These are phyloP conservation scores for Heliconius himera DNA, from an alignment of 1,140 invertebrate species.

Conservation along the genomic window DNA sequence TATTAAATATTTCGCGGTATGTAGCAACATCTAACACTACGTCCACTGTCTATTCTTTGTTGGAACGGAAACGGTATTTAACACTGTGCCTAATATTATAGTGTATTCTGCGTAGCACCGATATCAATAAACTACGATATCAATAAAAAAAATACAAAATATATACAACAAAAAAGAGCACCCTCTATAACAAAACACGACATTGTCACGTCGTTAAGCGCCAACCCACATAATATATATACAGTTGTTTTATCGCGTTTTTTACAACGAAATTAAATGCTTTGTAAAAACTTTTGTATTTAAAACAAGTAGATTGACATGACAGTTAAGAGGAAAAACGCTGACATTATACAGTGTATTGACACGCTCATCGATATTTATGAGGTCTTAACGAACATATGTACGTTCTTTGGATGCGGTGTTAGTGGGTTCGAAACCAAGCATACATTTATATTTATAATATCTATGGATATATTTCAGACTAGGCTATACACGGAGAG, in stretches of 20 bases:
- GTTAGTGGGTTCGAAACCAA: too few relatives aligned
- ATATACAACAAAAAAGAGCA: neutral
- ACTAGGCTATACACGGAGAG: too few relatives aligned
- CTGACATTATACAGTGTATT: neutral
- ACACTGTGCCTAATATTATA: too few relatives aligned
- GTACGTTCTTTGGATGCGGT: too few relatives aligned
- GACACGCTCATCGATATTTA: constrained; percentile 4
- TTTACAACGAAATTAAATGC: constrained; percentile 8
- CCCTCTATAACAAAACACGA: neutral
- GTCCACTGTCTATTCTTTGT: too few relatives aligned
- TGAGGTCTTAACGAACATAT: neutral
- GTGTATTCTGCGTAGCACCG: too few relatives aligned
- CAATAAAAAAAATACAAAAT: neutral
- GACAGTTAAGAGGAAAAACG: neutral
- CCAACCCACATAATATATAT: neutral
- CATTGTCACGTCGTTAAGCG: constrained; percentile 8
- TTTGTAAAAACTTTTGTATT: constrained; percentile 6
- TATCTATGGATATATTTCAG: too few relatives aligned
- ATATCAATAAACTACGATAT: too few relatives aligned
- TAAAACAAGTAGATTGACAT: constrained; percentile 7
- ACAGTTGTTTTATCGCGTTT: neutral
- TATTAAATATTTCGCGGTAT: too few relatives aligned
- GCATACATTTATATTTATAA: too few relatives aligned
- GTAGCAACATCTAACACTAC: too few relatives aligned
- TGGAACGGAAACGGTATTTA: too few relatives aligned